phyloP scores from a whole-genome alignment of 2,888 invertebrate species.

The Aporophyla nigra region DNA sequence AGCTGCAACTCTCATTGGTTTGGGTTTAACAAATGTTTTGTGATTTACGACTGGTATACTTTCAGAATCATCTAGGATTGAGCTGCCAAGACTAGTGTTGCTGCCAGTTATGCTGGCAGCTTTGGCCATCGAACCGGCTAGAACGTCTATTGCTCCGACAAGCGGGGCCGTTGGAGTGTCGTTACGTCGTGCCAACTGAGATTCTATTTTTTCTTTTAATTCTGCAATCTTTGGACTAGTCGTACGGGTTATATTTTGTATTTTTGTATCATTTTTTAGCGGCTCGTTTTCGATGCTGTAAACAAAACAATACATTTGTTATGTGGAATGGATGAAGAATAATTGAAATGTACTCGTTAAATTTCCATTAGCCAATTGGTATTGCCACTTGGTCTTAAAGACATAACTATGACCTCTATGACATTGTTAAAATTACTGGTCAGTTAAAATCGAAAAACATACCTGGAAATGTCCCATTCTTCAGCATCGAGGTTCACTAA shows the following conservation, averaged over 20 bases:
- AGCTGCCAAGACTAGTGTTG: slow-evolving; percentile 88
- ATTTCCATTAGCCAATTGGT: not conserved
- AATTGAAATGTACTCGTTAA: not conserved
- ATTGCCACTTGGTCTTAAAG: not conserved
- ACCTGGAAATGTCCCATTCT: slow-evolving; percentile 91
- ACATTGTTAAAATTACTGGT: not conserved
- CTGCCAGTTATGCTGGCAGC: slow-evolving; percentile 84
- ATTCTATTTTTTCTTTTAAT: slow-evolving; percentile 90
- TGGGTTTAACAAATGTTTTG: slow-evolving; percentile 78
- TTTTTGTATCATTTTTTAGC: slow-evolving; percentile 78
- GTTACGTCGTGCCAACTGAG: slow-evolving; percentile 86
- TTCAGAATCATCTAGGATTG: slow-evolving; percentile 86
- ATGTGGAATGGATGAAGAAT: not conserved
- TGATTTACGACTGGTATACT: slow-evolving; percentile 73
- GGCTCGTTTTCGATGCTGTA: slow-evolving; percentile 88
- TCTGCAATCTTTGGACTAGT: slow-evolving; percentile 90
- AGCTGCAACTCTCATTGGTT: slow-evolving; percentile 75
- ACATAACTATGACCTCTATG: not conserved
- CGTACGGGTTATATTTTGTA: slow-evolving; percentile 86
- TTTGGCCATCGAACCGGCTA: slow-evolving; percentile 75
- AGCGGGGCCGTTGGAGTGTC: slow-evolving; percentile 79
- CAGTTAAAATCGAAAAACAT: slow-evolving; percentile 38
- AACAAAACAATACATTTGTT: slow-evolving; percentile 56
- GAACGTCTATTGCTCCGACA: slow-evolving; percentile 83
- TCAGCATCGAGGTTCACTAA: slow-evolving; percentile 86